Evolutionary conservation across 2,797 vertebrate species (phyloP), one percentile per base, ranked within the genome.

Genomic region (Anguilla anguilla): DNA sequence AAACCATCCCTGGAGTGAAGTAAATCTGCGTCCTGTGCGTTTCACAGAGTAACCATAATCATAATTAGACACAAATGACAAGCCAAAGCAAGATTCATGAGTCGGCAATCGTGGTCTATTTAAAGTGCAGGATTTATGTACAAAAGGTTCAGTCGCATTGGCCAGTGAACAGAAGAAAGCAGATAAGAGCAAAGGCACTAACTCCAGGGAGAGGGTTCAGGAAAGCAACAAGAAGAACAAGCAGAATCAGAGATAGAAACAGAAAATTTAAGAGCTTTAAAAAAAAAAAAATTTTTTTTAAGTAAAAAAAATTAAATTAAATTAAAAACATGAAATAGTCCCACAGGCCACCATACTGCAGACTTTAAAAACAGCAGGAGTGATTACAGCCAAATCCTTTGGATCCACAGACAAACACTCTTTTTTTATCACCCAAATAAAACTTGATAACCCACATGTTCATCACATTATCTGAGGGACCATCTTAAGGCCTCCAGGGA

Each of bases 81-180:
- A 93, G 90, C 88, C 89, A 90, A 94, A 87, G 90, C 88, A 91
- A 90, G 82, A 84, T 53, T 85, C 57, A 86, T 93, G 93, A 92
- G 86, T 74, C 92, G 88, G 86, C 94, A 96, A 94, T 92, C 94
- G 96, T 95, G 95, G 97, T 96, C 91, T 92, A 91, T 94, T 95
- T 97, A 97, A 97, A 97, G 97, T 98, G 97, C 97, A 97, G 94
- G 92, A 94, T 94, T 89, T 83, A 94, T 96, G 92, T 97, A 97
- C 96, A 98, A 96, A 97, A n/a, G 97, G 96, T 97, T 97, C 95
- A 95, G 86, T 90, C 93, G 96, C 93, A 93, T 93, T 93, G 95
- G 93, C 96, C 95, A 94, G 94, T 92, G 92, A 93, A 94, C 93
- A 93, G 96, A 95, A 96, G 93, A 93, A 95, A 94, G 67, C 72